A percentile compares a stretch with the other conserved stretches of the same genome.
These are phyloP conservation scores for Zeus faber DNA, from an alignment of 2,113 vertebrate genomes.

Conservation along the genomic window DNA sequence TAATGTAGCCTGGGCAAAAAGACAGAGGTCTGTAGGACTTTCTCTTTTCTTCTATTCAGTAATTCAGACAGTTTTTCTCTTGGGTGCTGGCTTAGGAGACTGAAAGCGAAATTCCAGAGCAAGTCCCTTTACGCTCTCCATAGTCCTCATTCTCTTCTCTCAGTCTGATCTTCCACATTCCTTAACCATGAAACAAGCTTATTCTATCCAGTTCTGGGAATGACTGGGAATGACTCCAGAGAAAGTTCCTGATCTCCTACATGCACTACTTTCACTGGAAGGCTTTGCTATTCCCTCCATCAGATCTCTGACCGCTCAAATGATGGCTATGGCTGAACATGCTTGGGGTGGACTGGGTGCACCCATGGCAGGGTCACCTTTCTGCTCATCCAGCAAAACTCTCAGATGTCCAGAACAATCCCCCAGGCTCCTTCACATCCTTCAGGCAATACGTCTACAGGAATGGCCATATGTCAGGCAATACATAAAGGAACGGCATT, in stretches of 20 bases:
- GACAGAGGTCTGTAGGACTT: no score
- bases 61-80: no score
- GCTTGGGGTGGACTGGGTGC: background rate
- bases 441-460: background rate
- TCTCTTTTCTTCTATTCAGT: no score
- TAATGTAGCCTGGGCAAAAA: no score
- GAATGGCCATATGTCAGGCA: no score
- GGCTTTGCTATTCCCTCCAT: constrained; percentile 4
- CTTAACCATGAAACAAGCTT: constrained; percentile 11
- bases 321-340: constrained; percentile 7
- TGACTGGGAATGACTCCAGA: constrained; percentile 20
- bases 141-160: constrained; percentile 11
- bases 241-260: constrained; percentile 6
- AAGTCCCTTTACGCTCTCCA: constrained; percentile 23
- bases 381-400: no score
- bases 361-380: no score
- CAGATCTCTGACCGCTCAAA: constrained; percentile 9
- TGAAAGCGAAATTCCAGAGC: constrained; percentile 7
- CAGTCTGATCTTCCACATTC: constrained; percentile 13
- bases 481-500: no score
- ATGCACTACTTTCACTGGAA: background rate
- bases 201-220: constrained; percentile 20
- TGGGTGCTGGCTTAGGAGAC: no score
- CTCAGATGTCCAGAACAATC: background rate
- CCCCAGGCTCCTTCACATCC: constrained; percentile 3